Base-by-base conservation (phyloP, 2,888 invertebrate species). In the Mechanitis messenoides region DNA sequence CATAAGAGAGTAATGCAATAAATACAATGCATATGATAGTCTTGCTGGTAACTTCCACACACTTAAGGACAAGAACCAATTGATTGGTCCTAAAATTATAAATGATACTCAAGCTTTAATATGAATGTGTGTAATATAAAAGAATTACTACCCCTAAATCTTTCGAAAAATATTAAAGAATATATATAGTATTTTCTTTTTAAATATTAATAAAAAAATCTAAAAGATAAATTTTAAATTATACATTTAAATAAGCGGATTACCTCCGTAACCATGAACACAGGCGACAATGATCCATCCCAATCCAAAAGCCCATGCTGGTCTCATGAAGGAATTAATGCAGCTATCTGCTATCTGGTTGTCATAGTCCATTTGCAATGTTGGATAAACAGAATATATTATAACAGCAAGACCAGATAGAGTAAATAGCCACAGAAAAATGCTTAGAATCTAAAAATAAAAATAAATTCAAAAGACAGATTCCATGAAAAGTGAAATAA, bases 21-120 rank as follows among this genome's bases (percentile, higher is more conserved):
- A 63, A 66, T 91, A 92, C 82, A 92, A 90, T 2, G 90, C 90
- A 60, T 91, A 92, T 0, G 91, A 91, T 1, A 92, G 73, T 53
- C 91, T 84, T 33, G 87, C 84, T 3, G 91, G 72, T 2, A 91
- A 73, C 71, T 91, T 88, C 83, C 91, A 92, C 55, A 90, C 70
- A 20, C 77, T 75, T 1, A 86, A 72, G 1, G 90, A 87, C 12
- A 92, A 70, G 47, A 92, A 74, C 86, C 89, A 82, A 60, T 87
- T 81, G 4, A 90, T 75, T 33, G 82, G 74, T 63, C 83, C 89
- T 89, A 42, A 42, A 42, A 35, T 9, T 42, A 42, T 9, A 42
- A 42, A 9, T 42, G 3, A 42, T 9, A 42, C 9, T 42, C 7
- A 6, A 4, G 2, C 4, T 38, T 6, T 38, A 38, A 38, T 6